Conservation (phyloP, 2,888 invertebrate species). For the Eubasilissa splendida region DNA sequence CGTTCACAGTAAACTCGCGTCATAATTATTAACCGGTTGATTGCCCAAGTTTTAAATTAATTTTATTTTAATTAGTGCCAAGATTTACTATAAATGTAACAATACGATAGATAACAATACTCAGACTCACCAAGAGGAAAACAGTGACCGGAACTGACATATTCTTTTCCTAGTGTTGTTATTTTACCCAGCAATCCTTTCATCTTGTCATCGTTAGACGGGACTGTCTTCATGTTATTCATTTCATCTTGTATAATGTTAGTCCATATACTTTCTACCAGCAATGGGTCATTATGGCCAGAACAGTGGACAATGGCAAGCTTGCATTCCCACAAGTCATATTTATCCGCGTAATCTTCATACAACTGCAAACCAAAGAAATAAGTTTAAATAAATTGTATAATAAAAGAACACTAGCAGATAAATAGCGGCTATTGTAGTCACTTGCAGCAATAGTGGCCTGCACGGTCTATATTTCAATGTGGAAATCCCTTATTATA, state of each 20-base stretch:
- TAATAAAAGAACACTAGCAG: no score
- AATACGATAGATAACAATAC: slow-evolving; percentile 37
- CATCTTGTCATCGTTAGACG: slow-evolving; percentile 73
- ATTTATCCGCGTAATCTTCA: slow-evolving; percentile 92
- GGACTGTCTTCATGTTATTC: slow-evolving; percentile 67
- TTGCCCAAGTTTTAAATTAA: no score
- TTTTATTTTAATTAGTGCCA: neutral
- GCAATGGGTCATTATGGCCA: slow-evolving; percentile 88
- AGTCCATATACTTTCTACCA: slow-evolving; percentile 94
- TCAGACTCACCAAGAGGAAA: slow-evolving; percentile 84
- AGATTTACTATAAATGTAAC: neutral
- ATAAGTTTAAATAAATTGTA: neutral
- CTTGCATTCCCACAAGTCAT: slow-evolving; percentile 93
- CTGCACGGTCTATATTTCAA: no score
- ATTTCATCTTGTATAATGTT: slow-evolving; percentile 82
- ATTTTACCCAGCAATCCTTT: slow-evolving; percentile 84
- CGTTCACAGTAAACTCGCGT: neutral
- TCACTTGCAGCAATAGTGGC: no score
- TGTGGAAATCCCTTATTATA: no score
- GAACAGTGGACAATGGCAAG: slow-evolving; percentile 96
- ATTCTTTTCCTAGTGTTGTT: slow-evolving; percentile 82
- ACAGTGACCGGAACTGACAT: slow-evolving; percentile 86
- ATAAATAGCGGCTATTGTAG: no score
- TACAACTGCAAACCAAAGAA: slow-evolving; percentile 77
- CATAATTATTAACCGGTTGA: no score